phyloP scores from a whole-genome alignment of 2,888 invertebrate genomes.

The Panopea generosa region DNA sequence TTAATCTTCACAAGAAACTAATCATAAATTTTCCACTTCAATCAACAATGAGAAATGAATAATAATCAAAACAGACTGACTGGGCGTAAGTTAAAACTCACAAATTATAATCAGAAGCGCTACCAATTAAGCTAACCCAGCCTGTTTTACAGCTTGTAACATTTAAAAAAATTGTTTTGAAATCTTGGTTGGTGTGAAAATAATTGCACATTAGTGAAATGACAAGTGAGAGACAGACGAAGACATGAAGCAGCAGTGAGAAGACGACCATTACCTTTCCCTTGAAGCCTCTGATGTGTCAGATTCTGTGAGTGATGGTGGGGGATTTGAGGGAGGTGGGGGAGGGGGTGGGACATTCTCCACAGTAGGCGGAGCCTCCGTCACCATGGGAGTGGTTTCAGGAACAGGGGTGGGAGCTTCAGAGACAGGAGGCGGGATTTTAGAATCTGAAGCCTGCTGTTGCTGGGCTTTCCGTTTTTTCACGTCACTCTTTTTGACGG shows the following conservation, averaged over 20 bases:
- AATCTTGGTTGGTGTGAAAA: too few relatives aligned
- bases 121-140: too few relatives aligned
- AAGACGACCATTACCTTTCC: conserved; percentile 50
- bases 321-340: conserved; percentile 50
- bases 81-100: too few relatives aligned
- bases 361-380: conserved; percentile 51
- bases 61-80: too few relatives aligned
- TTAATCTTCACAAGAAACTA: too few relatives aligned
- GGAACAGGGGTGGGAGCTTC: conserved; percentile 46
- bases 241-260: neutral
- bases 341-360: conserved; percentile 57
- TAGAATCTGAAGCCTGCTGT: conserved; percentile 43
- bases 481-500: conserved; percentile 82
- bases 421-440: conserved; percentile 34
- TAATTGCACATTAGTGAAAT: too few relatives aligned
- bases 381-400: conserved; percentile 10
- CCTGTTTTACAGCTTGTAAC: too few relatives aligned
- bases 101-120: too few relatives aligned
- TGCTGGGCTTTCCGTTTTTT: conserved; percentile 76
- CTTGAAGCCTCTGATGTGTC: conserved; percentile 46
- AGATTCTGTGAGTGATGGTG: conserved; percentile 45
- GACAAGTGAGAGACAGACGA: neutral
- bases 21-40: too few relatives aligned
- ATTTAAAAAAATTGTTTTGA: too few relatives aligned
- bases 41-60: too few relatives aligned